Percentiles rank a stretch among this genome's conserved stretches.
Evolutionary conservation across 2,797 vertebrate genomes (phyloP).

Genomic region (Florisuga fusca): DNA sequence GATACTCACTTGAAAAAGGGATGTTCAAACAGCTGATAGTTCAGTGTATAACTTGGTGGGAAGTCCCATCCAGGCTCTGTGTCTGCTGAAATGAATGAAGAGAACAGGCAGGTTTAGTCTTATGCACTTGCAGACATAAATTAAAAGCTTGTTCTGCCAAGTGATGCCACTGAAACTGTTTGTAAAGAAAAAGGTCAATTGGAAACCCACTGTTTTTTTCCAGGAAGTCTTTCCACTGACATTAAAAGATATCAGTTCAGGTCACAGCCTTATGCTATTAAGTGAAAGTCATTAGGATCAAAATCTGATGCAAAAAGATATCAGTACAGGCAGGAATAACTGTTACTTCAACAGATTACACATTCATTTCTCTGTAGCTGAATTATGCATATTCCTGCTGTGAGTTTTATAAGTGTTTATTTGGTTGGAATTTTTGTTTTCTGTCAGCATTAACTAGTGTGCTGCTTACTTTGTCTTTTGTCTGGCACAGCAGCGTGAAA

Average conservation of each 20-base stretch:
- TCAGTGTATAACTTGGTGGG: not conserved
- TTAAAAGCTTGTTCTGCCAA: not conserved
- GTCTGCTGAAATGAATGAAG: not conserved
- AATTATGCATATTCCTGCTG: not conserved
- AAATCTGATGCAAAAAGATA: not conserved
- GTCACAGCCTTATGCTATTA: not conserved
- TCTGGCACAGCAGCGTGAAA: not conserved
- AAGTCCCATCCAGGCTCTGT: fast-evolving
- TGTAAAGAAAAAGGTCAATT: not conserved
- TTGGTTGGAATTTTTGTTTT: not conserved
- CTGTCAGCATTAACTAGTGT: not conserved
- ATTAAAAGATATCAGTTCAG: not conserved
- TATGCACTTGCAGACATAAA: not conserved
- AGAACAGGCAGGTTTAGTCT: not conserved
- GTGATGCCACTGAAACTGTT: not conserved
- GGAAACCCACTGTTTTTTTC: not conserved
- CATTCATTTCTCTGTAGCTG: not conserved
- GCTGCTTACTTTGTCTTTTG: not conserved
- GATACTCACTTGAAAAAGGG: not conserved
- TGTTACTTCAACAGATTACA: not conserved
- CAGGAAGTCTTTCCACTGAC: not conserved
- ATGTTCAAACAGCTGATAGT: not conserved
- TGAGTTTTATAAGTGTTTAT: not conserved
- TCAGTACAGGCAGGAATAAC: not conserved
- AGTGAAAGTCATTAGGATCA: not conserved